A percentile compares a stretch with the other conserved stretches of the same genome.
These are phyloP conservation scores for Euura lappo DNA, from an alignment of 1,140 invertebrate genomes.

Conservation along the genomic window DNA sequence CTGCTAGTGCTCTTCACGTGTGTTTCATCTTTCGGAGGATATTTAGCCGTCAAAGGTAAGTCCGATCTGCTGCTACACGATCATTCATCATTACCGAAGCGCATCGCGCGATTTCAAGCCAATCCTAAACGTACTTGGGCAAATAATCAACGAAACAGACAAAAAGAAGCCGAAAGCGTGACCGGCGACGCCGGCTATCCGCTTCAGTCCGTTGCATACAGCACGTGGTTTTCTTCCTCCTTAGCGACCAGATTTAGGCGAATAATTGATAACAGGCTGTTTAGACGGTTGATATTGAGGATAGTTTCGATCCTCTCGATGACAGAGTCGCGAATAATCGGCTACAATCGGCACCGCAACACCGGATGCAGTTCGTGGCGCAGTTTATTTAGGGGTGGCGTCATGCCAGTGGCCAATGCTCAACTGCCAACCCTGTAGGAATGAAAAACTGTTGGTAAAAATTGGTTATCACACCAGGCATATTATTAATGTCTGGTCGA, in stretches of 20 bases:
- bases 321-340: not conserved
- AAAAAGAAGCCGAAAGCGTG: not conserved
- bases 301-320: no score
- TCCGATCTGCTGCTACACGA: not conserved
- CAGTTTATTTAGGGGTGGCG: not conserved
- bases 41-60: constrained; percentile 1
- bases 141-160: not conserved
- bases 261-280: no score
- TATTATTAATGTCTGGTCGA: not conserved
- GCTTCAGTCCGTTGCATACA: not conserved
- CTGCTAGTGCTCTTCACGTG: not conserved
- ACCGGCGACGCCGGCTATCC: not conserved
- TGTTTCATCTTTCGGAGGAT: not conserved
- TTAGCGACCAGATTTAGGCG: not conserved
- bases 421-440: not conserved
- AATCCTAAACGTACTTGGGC: not conserved
- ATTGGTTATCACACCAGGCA: not conserved
- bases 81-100: not conserved
- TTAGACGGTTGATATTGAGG: no score
- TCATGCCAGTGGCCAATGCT: not conserved
- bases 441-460: not conserved
- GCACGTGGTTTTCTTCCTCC: not conserved
- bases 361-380: not conserved
- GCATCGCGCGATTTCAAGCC: no score
- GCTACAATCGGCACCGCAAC: not conserved